Evolutionary conservation across 1,140 invertebrate species (phyloP), one percentile per base, ranked within the genome.

Genomic region (Melipona quadrifasciata): DNA sequence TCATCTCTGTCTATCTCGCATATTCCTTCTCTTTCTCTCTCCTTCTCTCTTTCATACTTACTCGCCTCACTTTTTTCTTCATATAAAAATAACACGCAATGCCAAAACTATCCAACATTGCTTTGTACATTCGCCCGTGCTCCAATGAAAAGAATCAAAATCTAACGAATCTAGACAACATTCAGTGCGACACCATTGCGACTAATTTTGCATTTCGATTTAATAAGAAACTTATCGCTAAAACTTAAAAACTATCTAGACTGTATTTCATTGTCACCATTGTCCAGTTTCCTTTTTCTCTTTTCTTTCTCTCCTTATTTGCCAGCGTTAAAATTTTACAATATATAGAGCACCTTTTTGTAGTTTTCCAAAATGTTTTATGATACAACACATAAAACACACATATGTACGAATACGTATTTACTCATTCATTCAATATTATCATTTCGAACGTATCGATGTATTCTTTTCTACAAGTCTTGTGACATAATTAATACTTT

Each of bases 71-170:
- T 55, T 74, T 31, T 17, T 61, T 21, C 11, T 57, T 51, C 47
- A 93, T 94, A 95, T 93, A 95, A 95, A 95, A 95, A 94, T 95
- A 95, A 94, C 87, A 91, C 86, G 94, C 94, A 94, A 94, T 93
- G 94, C 91, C 89, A 93, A 67, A 93, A 87, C 90, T 92, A 93
- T 92, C 90, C 91, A 91, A 91, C 94, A 94, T 94, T 95, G 94
- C 94, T 95, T 95, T 95, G 94, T 95, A 95, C 94, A 95, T 95
- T 94, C 93, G 90, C 94, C 93, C 93, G 94, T 94, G 94, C 94
- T 95, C 94, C 93, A 95, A 94, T 94, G 86, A 86, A 94, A 94
- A 86, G 91, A 93, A 91, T 91, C 86, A 87, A 73, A 92, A 91
- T 84, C 89, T 92, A 92, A 92, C 67, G 75, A 92, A 93, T 82